Evolutionary conservation across 1,140 invertebrate genomes (phyloP).

Genomic region (Charaxes varanes): DNA sequence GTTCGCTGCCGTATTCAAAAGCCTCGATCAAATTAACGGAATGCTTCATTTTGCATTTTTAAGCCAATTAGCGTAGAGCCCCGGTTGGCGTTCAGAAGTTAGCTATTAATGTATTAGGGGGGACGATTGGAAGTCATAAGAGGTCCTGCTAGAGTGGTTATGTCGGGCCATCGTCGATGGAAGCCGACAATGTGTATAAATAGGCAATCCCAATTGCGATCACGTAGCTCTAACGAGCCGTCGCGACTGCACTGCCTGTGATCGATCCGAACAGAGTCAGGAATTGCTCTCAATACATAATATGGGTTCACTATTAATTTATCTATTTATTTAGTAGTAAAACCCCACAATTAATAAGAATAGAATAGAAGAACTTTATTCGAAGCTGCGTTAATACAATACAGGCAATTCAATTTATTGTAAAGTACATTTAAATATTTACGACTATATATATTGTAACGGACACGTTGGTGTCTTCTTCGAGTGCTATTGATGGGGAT

Average conservation of each 20-base stretch:
- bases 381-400: no score
- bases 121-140: conserved; percentile 13
- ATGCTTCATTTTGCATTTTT: conserved; percentile 48
- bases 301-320: no score
- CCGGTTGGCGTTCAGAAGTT: conserved; percentile 12
- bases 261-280: conserved; percentile 48
- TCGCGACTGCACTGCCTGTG: conserved; percentile 41
- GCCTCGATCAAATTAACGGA: conserved; percentile 47
- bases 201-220: conserved; percentile 64
- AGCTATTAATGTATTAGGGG: conserved; percentile 12
- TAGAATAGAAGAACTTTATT: no score
- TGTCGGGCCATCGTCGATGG: conserved; percentile 27
- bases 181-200: conserved; percentile 65
- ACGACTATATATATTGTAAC: no score
- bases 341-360: no score
- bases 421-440: no score
- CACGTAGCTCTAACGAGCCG: conserved; percentile 65
- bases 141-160: conserved; percentile 34
- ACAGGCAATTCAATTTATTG: no score
- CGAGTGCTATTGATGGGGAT: no score
- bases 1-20: conserved; percentile 40
- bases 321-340: no score
- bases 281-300: conserved; percentile 30
- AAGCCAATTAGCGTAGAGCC: conserved; percentile 32
- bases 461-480: no score